Evolutionary conservation across 2,113 vertebrate species (phyloP).

Genomic region (Psilopsiagon aymara): DNA sequence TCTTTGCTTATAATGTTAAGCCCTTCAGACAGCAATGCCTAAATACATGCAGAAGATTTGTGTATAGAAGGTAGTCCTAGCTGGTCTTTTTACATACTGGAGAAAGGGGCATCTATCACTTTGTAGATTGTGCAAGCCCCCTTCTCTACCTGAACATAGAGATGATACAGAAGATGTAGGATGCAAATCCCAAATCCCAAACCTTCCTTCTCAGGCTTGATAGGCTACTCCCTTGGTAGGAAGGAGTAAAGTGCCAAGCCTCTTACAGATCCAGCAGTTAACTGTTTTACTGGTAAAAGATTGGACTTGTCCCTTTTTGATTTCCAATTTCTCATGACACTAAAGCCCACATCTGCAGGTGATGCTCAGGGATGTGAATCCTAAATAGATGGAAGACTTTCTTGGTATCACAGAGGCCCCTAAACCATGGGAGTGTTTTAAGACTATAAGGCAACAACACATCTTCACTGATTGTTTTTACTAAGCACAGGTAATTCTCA

Average conservation of each 20-base stretch:
- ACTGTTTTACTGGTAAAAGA: not conserved
- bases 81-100: not conserved
- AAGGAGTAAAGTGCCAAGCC: not conserved
- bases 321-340: conserved; percentile 24
- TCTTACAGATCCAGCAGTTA: not conserved
- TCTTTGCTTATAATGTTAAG: not conserved
- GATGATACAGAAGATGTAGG: not conserved
- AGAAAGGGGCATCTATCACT: not conserved
- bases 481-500: conserved; percentile 54
- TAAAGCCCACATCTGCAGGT: conserved; percentile 31
- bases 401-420: conserved; percentile 15
- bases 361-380: conserved; percentile 35
- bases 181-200: not conserved
- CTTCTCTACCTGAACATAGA: not conserved
- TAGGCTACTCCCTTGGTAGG: not conserved
- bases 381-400: conserved; percentile 25
- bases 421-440: conserved; percentile 18
- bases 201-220: not conserved
- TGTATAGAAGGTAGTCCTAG: not conserved
- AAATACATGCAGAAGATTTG: not conserved
- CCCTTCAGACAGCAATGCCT: not conserved
- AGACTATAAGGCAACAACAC: conserved; percentile 34
- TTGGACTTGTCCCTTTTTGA: conserved; percentile 3
- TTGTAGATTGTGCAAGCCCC: not conserved
- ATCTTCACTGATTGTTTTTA: conserved; percentile 55